A percentile compares a stretch with the other conserved stretches of the same genome.
phyloP scores from a whole-genome alignment of 2,888 invertebrate genomes.

The Limnephilus auricula region DNA sequence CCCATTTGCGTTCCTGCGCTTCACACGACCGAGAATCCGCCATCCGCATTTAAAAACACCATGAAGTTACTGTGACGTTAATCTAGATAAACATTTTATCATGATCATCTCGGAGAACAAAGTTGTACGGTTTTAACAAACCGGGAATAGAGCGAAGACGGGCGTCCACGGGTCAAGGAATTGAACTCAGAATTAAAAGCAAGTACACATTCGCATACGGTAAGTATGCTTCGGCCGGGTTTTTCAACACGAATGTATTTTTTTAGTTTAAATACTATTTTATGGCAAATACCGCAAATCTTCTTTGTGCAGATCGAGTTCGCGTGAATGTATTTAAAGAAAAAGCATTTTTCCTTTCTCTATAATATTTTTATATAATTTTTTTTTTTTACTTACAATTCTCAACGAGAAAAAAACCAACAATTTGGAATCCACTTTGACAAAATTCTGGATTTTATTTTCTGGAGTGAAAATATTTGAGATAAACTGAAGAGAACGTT shows the following conservation, averaged over 20 bases:
- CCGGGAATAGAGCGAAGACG: slow-evolving; percentile 45
- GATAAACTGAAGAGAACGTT: too few species aligned
- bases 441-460: too few species aligned
- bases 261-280: background rate
- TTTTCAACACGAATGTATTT: background rate
- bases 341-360: too few species aligned
- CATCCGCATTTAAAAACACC: slow-evolving; percentile 30
- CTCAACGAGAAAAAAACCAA: too few species aligned
- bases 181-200: slow-evolving; percentile 50
- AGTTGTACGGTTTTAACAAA: slow-evolving; percentile 42
- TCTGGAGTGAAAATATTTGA: too few species aligned
- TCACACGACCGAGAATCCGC: slow-evolving; percentile 24
- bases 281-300: background rate
- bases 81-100: slow-evolving; percentile 51
- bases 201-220: slow-evolving; percentile 49
- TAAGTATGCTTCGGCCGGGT: slow-evolving; percentile 3
- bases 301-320: too few species aligned
- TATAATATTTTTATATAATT: too few species aligned
- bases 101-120: slow-evolving; percentile 37
- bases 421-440: too few species aligned
- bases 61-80: slow-evolving; percentile 47
- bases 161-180: slow-evolving; percentile 48
- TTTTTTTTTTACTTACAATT: too few species aligned
- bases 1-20: slow-evolving; percentile 13
- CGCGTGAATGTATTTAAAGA: too few species aligned